Evolutionary conservation across 1,140 invertebrate species (phyloP).

Genomic region (Drosophila bocki): DNA sequence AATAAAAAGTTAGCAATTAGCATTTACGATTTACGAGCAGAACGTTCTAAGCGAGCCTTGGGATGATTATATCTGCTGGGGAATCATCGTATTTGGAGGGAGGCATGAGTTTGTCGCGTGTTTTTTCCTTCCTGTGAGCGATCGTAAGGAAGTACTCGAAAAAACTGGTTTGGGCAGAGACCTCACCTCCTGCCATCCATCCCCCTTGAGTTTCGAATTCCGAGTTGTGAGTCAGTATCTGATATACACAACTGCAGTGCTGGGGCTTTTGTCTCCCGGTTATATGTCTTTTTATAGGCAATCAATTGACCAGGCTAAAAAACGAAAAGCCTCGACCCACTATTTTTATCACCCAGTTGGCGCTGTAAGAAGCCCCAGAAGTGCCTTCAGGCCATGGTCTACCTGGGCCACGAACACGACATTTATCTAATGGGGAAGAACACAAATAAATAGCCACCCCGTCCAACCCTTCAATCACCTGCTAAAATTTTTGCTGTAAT

Average conservation of each 20-base stretch:
- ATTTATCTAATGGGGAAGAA: conserved; percentile 37
- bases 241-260: conserved; percentile 39
- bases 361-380: conserved; percentile 54
- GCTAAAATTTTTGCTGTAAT: conserved; percentile 54
- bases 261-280: conserved; percentile 16
- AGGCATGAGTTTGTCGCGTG: conserved; percentile 70
- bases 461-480: conserved; percentile 45
- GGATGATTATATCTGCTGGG: conserved; percentile 60
- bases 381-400: conserved; percentile 34
- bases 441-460: conserved; percentile 19
- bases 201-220: not conserved
- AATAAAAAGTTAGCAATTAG: conserved; percentile 53
- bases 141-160: conserved; percentile 62
- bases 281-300: conserved; percentile 34
- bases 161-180: conserved; percentile 33
- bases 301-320: conserved; percentile 35
- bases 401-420: conserved; percentile 8
- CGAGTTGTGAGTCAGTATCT: conserved; percentile 30
- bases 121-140: conserved; percentile 26
- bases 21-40: conserved; percentile 58
- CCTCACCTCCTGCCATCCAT: not conserved
- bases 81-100: conserved; percentile 37
- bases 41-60: conserved; percentile 54
- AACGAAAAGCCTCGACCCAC: conserved; percentile 20
- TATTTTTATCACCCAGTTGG: conserved; percentile 21